A percentile compares a stretch with the other conserved stretches of the same genome.
Conservation (phyloP, 2,113 vertebrate species). For the Neoarius graeffei region DNA sequence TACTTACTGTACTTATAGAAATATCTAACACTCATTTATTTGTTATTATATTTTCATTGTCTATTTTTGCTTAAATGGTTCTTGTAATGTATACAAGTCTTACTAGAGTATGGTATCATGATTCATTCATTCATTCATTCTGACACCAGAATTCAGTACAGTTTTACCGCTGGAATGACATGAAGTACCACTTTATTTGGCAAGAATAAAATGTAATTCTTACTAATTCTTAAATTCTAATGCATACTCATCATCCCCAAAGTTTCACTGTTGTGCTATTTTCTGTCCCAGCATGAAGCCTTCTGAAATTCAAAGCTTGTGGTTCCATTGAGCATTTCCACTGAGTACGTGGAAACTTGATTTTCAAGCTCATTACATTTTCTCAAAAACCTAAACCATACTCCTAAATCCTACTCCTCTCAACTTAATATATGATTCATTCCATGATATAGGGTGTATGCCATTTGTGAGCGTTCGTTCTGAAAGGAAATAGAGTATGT, state of each 20-base stretch:
- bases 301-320: not conserved
- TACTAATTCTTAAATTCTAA: not conserved
- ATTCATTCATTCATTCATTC: not conserved
- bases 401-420: not conserved
- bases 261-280: not conserved
- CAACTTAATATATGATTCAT: constrained; percentile 12
- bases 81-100: not conserved
- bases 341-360: not conserved
- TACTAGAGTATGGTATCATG: not conserved
- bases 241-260: not conserved
- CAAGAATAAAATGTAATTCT: not conserved
- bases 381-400: not conserved
- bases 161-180: not conserved
- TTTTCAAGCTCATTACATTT: not conserved
- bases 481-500: not conserved
- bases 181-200: not conserved
- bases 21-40: not conserved
- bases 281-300: not conserved
- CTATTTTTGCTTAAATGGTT: not conserved
- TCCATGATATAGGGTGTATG: not conserved
- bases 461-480: not conserved
- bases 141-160: not conserved
- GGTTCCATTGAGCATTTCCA: not conserved
- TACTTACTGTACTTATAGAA: not conserved
- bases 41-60: not conserved